phyloP scores from a whole-genome alignment of 2,888 invertebrate species.

The Eupsilia transversa region DNA sequence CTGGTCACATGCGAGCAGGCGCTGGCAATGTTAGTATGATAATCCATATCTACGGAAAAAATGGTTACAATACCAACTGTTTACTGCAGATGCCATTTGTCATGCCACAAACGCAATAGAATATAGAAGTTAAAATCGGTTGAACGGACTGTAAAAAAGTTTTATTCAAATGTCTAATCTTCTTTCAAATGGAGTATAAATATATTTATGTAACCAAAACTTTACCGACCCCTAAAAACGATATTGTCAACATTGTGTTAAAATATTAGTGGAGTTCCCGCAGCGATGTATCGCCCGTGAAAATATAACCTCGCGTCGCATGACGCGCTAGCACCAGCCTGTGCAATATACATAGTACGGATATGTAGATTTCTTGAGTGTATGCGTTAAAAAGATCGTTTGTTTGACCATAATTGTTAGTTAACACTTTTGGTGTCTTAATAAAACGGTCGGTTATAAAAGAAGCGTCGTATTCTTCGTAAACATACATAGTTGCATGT shows the following conservation, averaged over 20 bases:
- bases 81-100: too few relatives aligned
- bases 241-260: conserved; percentile 11
- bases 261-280: conserved; percentile 45
- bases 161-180: too few relatives aligned
- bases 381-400: conserved; percentile 6
- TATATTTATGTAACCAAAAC: neutral
- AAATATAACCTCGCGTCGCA: conserved; percentile 49
- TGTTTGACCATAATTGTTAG: conserved; percentile 10
- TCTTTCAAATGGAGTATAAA: too few relatives aligned
- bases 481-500: neutral
- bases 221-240: conserved; percentile 32
- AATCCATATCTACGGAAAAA: too few relatives aligned
- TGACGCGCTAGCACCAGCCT: conserved; percentile 17
- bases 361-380: neutral
- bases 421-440: neutral
- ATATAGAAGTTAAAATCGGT: too few relatives aligned
- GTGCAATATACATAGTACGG: neutral
- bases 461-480: neutral
- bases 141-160: too few relatives aligned
- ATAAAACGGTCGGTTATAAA: neutral
- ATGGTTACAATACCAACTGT: too few relatives aligned
- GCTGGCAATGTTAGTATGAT: too few relatives aligned
- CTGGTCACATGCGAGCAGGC: too few relatives aligned
- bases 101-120: too few relatives aligned
- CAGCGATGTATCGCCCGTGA: conserved; percentile 19